Conservation (phyloP, 2,113 vertebrate genomes). For the Pelvicachromis taeniatus region DNA sequence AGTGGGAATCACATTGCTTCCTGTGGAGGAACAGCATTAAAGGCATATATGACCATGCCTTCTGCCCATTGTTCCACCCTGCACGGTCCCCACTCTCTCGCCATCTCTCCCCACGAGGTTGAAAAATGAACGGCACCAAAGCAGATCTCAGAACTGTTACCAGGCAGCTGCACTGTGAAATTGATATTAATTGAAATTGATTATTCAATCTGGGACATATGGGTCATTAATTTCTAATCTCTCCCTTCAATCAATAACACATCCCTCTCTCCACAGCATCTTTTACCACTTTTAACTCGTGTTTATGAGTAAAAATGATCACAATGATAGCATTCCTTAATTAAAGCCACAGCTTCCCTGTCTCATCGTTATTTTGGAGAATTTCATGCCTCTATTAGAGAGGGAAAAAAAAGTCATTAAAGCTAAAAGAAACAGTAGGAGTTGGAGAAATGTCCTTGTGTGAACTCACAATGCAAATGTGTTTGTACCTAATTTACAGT, state of each 20-base stretch:
- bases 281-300: slow-evolving; percentile 45
- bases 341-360: slow-evolving; percentile 18
- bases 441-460: not conserved
- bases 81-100: not conserved
- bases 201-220: slow-evolving; percentile 69
- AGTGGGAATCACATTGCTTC: not conserved
- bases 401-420: not conserved
- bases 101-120: slow-evolving; percentile 13
- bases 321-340: slow-evolving; percentile 35
- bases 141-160: slow-evolving; percentile 42
- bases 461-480: not conserved
- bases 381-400: slow-evolving; percentile 1
- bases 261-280: slow-evolving; percentile 35
- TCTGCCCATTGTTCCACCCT: not conserved
- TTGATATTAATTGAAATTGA: slow-evolving; percentile 73
- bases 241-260: slow-evolving; percentile 64
- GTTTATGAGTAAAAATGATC: slow-evolving; percentile 55
- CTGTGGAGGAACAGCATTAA: not conserved
- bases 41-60: not conserved
- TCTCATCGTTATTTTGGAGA: slow-evolving; percentile 26
- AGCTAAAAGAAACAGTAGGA: not conserved
- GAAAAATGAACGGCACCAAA: slow-evolving; percentile 53
- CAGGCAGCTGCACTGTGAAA: slow-evolving; percentile 63
- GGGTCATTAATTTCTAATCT: slow-evolving; percentile 75
- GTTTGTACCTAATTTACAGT: not conserved